Conservation (phyloP, 2,797 vertebrate genomes). For the Trachops cirrhosus region DNA sequence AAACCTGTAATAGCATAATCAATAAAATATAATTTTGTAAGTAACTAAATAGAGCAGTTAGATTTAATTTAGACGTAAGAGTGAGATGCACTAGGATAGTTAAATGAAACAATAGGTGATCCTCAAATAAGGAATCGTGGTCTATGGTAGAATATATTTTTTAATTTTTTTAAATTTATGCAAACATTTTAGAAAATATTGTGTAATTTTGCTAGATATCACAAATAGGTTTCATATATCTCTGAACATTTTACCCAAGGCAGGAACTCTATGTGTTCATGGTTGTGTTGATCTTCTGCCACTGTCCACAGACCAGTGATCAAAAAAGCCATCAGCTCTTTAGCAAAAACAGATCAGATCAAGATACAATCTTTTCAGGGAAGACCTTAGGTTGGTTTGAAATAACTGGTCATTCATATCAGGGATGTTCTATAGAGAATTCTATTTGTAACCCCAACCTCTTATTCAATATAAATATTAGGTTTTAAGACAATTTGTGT, state of each 20-base stretch:
- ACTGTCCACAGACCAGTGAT: not conserved
- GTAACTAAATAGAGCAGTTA: not conserved
- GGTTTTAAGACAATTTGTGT: not conserved
- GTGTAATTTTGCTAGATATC: not conserved
- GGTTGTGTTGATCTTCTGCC: not conserved
- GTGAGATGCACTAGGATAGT: not conserved
- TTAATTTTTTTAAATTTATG: not conserved
- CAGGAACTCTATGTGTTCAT: not conserved
- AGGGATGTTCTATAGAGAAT: not conserved
- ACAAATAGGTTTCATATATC: not conserved
- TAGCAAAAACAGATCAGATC: not conserved
- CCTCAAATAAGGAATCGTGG: not conserved
- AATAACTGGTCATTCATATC: not conserved
- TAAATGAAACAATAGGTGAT: not conserved
- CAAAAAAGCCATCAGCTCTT: not conserved
- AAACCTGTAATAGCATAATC: not conserved
- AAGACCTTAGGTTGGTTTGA: not conserved
- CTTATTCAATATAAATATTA: slow-evolving; percentile 25
- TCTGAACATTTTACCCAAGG: not conserved
- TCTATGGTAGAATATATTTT: not conserved
- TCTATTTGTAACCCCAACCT: slow-evolving; percentile 21
- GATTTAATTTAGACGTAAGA: slow-evolving; percentile 45
- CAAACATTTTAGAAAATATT: slow-evolving; percentile 13
- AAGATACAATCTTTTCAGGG: not conserved
- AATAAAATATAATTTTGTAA: not conserved